Base-by-base conservation (phyloP, 2,113 vertebrate species). In the Bos taurus region DNA sequence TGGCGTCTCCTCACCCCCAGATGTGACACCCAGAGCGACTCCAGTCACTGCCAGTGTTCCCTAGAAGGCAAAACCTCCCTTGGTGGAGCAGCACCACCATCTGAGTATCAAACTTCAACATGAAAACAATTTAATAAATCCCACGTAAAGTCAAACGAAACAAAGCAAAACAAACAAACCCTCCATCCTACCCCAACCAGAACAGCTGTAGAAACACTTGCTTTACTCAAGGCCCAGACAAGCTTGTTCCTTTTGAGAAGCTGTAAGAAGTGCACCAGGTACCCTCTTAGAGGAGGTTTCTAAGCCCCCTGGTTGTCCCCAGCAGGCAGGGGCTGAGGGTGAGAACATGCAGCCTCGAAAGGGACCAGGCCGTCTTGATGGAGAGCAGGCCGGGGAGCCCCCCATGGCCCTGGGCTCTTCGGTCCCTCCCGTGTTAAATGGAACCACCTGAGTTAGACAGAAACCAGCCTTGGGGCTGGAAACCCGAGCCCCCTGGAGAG, bases 1-100 rank as follows among this genome's bases (percentile, higher is more conserved):
- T 0, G 16, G 36, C 10, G 1, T 1, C 13, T 5, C 16, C 21
- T 28, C 10, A 2, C 0, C n/a, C 13, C 25, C 13, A 13, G 28
- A 6, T 0, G 33, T 21, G 57, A 87, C 0, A 1, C 46, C 48
- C 11, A 40, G 23, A 62, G 3, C 5, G 26, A 48, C 52, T 57
- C 14, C 40, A 30, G 52, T 48, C 2, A 8, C 13, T 33, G 36
- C 17, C 50, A 40, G 3, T 2, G 56, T 50, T 26, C 62, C 85
- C 36, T 36, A 2, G 9, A 81, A 11, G 28, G 13, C 16, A 33
- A 15, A 59, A 21, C 25, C 23, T 1, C 10, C n/a, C 43, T 28
- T 5, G 6, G 16, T 2, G 7, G 59, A 56, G 77, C 86, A 43
- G 48, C 33, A 9, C 43, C 5, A 9, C 26, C 67, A 3, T 3